phyloP scores from a whole-genome alignment of 2,888 invertebrate genomes.

The Cetonia aurata region DNA sequence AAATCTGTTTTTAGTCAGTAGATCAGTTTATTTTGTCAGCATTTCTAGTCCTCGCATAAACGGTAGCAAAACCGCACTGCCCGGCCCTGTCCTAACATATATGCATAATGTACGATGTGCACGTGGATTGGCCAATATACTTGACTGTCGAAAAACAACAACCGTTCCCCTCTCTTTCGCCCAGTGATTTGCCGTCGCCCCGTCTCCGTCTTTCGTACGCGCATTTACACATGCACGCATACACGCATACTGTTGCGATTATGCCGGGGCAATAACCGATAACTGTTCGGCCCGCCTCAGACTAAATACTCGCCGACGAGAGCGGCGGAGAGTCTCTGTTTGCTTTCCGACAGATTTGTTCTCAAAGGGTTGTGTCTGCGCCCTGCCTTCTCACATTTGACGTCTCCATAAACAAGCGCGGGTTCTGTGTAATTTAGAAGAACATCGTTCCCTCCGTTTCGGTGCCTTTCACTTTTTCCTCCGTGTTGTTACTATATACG shows the following conservation, averaged over 20 bases:
- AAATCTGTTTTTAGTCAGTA: no score
- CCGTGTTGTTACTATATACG: background rate
- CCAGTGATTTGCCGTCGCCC: no score
- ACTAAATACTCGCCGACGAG: slow-evolving; percentile 42
- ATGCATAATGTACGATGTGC: slow-evolving; percentile 41
- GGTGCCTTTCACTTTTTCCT: slow-evolving; percentile 25
- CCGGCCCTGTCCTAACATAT: slow-evolving; percentile 33
- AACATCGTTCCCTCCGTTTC: slow-evolving; percentile 29
- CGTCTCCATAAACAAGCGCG: slow-evolving; percentile 46
- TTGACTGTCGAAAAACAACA: slow-evolving; percentile 45
- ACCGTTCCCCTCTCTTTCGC: slow-evolving; percentile 7
- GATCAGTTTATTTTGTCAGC: background rate
- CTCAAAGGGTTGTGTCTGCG: slow-evolving; percentile 46
- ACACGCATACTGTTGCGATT: slow-evolving; percentile 46
- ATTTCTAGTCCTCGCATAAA: background rate
- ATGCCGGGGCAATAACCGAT: slow-evolving; percentile 51
- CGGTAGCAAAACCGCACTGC: background rate
- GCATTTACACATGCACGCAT: slow-evolving; percentile 15
- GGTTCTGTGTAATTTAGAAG: slow-evolving; percentile 44
- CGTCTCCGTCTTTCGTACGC: background rate
- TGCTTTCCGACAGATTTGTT: slow-evolving; percentile 46
- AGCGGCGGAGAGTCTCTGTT: slow-evolving; percentile 28
- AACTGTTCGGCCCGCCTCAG: slow-evolving; percentile 41
- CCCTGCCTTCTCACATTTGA: slow-evolving; percentile 44
- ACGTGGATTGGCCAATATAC: slow-evolving; percentile 49